phyloP scores from a whole-genome alignment of 2,888 invertebrate genomes.

The Phalera bucephala region DNA sequence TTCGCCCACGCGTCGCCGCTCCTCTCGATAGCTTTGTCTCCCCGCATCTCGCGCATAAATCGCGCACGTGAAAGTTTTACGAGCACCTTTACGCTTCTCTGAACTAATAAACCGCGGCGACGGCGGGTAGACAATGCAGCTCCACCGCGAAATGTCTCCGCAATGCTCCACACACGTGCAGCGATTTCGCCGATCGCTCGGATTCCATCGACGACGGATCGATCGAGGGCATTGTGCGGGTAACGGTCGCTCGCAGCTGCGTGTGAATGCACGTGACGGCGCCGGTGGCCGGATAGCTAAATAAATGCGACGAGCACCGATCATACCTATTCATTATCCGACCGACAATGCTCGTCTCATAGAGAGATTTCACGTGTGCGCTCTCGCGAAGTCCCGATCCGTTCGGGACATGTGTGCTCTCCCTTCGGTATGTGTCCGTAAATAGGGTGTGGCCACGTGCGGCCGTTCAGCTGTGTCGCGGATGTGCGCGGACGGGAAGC shows the following conservation, averaged over 20 bases:
- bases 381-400: constrained; percentile 79
- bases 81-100: constrained; percentile 75
- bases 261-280: constrained; percentile 75
- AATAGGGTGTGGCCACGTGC: constrained; percentile 83
- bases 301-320: constrained; percentile 73
- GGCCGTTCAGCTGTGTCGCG: constrained; percentile 79
- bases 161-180: constrained; percentile 69
- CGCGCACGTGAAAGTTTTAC: constrained; percentile 81
- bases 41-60: constrained; percentile 71
- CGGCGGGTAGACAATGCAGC: constrained; percentile 68
- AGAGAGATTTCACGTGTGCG: constrained; percentile 82
- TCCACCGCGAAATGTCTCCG: constrained; percentile 65
- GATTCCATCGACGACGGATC: constrained; percentile 75
- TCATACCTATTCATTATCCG: constrained; percentile 79
- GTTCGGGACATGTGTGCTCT: constrained; percentile 81
- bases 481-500: constrained; percentile 79
- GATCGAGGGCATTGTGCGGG: constrained; percentile 82
- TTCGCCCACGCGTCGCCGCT: constrained; percentile 72
- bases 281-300: constrained; percentile 81
- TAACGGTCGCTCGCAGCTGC: constrained; percentile 82
- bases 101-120: constrained; percentile 66
- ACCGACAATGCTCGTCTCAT: constrained; percentile 77
- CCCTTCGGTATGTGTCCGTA: constrained; percentile 79
- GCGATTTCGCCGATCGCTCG: constrained; percentile 74
- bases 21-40: constrained; percentile 76